Evolutionary conservation across 2,888 invertebrate species (phyloP).

Genomic region (Lissonota sp.): DNA sequence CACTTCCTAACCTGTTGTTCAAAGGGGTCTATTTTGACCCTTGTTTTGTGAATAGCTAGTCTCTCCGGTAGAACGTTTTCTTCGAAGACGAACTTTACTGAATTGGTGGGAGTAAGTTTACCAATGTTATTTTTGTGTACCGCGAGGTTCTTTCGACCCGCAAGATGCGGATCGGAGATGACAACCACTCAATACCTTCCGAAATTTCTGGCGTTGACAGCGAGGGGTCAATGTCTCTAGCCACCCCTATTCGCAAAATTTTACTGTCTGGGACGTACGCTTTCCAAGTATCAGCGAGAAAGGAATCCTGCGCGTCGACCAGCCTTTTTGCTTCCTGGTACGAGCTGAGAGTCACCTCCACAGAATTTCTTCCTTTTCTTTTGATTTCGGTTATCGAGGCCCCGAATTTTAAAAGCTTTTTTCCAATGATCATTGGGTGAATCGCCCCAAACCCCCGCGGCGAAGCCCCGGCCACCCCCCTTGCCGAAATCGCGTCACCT

Average conservation of each 20-base stretch:
- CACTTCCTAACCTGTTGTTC: constrained; percentile 15
- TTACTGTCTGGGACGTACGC: constrained; percentile 33
- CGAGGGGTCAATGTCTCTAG: constrained; percentile 5
- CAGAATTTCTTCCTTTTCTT: neutral
- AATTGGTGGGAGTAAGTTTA: neutral
- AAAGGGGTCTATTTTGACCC: constrained; percentile 17
- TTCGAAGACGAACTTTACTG: constrained; percentile 20
- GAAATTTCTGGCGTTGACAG: constrained; percentile 12
- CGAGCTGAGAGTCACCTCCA: constrained; percentile 9
- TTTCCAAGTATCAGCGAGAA: constrained; percentile 5
- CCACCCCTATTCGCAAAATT: constrained; percentile 17
- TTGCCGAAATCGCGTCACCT: too few species aligned
- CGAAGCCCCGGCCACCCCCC: too few species aligned
- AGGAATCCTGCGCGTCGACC: constrained; percentile 7
- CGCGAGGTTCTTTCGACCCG: neutral
- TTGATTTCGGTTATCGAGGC: neutral
- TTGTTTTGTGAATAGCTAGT: neutral
- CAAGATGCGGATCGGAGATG: neutral
- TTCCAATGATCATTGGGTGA: neutral
- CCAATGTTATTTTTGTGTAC: neutral
- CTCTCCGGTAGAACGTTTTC: constrained; percentile 2
- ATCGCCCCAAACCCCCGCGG: too few species aligned
- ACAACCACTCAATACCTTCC: constrained; percentile 5
- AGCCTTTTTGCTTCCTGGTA: constrained; percentile 16
- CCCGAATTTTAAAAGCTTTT: neutral